Conservation (phyloP, 2,113 vertebrate species). For the Oryzias curvinotus region DNA sequence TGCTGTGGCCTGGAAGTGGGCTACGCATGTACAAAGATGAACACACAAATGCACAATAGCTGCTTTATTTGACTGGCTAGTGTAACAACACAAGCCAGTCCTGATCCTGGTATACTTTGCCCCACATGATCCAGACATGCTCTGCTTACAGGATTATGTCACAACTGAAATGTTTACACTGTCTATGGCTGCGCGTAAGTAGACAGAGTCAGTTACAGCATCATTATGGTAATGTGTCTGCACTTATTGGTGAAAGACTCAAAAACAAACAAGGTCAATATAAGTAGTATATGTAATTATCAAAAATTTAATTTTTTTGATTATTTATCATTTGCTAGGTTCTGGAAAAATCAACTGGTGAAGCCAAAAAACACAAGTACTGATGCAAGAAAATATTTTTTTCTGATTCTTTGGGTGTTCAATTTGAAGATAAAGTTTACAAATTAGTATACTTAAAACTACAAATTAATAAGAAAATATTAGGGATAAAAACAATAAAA, state of each 20-base stretch:
- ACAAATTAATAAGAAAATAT: no score
- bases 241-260: neutral
- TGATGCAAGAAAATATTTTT: no score
- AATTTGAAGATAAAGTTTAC: no score
- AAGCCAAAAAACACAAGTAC: no score
- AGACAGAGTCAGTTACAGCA: neutral
- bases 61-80: conserved; percentile 82
- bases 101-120: conserved; percentile 48
- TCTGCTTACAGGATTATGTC: conserved; percentile 64
- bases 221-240: neutral
- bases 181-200: conserved; percentile 2
- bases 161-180: conserved; percentile 46
- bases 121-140: conserved; percentile 56
- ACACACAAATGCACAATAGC: conserved; percentile 82
- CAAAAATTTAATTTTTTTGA: neutral
- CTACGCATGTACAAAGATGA: conserved; percentile 75
- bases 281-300: neutral
- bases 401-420: no score
- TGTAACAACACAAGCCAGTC: conserved; percentile 75
- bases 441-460: no score
- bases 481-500: no score
- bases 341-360: no score
- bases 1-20: neutral
- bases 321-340: no score
- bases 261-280: neutral